These are phyloP conservation scores for Desoria tigrina DNA, from an alignment of 2,888 invertebrate species.

Conservation along the genomic window DNA sequence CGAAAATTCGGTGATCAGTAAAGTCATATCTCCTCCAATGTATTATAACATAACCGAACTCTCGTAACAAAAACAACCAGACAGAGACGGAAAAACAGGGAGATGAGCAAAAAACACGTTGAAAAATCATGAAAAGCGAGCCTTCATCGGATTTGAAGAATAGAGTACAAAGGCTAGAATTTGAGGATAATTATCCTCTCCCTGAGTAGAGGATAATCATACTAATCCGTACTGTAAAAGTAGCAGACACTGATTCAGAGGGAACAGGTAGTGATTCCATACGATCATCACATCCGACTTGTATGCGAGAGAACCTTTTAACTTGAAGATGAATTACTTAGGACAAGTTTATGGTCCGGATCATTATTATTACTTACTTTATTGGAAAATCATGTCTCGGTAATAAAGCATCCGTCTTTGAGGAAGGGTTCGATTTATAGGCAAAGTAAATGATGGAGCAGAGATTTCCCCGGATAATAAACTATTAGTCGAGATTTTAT, in stretches of 20 bases:
- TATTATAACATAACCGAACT: too few species aligned
- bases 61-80: too few species aligned
- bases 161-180: slow-evolving; percentile 38
- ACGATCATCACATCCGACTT: background rate
- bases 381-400: slow-evolving; percentile 2
- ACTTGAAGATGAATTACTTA: slow-evolving; percentile 23
- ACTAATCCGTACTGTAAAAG: slow-evolving; percentile 6
- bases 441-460: too few species aligned
- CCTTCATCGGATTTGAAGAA: slow-evolving; percentile 2
- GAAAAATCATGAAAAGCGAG: slow-evolving; percentile 13
- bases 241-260: too few species aligned
- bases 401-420: background rate
- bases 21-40: too few species aligned
- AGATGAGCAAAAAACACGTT: slow-evolving; percentile 10
- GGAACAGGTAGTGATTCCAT: slow-evolving; percentile 26
- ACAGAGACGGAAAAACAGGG: slow-evolving; percentile 9
- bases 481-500: too few species aligned
- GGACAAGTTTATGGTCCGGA: background rate
- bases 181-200: slow-evolving; percentile 41
- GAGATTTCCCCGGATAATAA: too few species aligned
- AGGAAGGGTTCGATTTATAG: too few species aligned
- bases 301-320: slow-evolving; percentile 10
- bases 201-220: slow-evolving; percentile 37
- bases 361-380: slow-evolving; percentile 5
- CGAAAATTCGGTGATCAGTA: too few species aligned